Evolutionary conservation across 2,888 invertebrate species (phyloP).

Genomic region (Limenitis camilla): DNA sequence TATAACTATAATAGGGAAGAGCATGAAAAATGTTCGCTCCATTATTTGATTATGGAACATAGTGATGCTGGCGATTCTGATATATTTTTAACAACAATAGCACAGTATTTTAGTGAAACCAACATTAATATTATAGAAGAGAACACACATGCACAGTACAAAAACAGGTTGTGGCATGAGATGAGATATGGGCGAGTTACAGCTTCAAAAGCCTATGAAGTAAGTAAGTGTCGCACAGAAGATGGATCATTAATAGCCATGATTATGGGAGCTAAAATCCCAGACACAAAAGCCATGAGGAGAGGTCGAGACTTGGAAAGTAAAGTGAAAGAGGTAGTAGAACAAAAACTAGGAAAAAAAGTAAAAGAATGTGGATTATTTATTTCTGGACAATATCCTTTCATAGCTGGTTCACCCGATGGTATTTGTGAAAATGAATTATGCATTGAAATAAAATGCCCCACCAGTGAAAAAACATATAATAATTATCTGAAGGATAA

Average conservation of each 20-base stretch:
- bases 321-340: neutral
- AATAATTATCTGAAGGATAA: constrained; percentile 21
- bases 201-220: constrained; percentile 25
- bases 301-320: constrained; percentile 11
- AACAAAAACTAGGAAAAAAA: neutral
- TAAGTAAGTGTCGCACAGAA: constrained; percentile 5
- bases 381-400: too few relatives aligned
- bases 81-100: neutral
- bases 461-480: constrained; percentile 14
- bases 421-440: constrained; percentile 18
- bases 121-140: constrained; percentile 1
- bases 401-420: constrained; percentile 22
- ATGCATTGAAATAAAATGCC: constrained; percentile 22
- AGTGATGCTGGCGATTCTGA: neutral
- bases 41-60: neutral
- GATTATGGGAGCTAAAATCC: constrained; percentile 23
- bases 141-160: constrained; percentile 13
- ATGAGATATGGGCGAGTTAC: constrained; percentile 20
- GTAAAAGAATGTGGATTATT: too few relatives aligned
- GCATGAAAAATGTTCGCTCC: neutral
- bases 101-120: neutral
- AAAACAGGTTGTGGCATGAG: constrained; percentile 16
- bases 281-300: constrained; percentile 21
- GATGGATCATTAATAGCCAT: constrained; percentile 22
- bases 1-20: neutral